A percentile compares a stretch with the other conserved stretches of the same genome.
These are phyloP conservation scores for Poecile atricapillus DNA, from an alignment of 2,113 vertebrate genomes.

Conservation along the genomic window DNA sequence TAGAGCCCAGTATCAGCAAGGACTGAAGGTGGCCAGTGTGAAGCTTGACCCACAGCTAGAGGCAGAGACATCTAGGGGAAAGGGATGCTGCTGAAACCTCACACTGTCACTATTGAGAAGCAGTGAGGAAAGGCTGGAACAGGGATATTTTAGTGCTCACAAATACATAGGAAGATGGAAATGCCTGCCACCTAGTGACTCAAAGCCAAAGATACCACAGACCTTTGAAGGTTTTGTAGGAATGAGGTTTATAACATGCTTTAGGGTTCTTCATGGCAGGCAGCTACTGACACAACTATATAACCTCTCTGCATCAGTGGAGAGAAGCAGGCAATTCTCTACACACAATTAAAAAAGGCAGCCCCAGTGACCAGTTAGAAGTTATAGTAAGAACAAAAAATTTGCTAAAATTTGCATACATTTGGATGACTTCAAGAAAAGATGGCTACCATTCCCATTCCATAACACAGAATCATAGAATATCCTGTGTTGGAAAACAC, in stretches of 20 bases:
- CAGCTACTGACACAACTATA: neutral
- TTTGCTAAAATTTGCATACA: neutral
- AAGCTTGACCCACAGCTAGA: neutral
- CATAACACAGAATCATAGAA: neutral
- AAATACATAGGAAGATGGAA: neutral
- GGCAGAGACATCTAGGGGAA: neutral
- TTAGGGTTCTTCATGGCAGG: neutral
- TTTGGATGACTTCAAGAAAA: neutral
- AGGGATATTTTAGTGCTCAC: neutral
- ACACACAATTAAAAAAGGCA: neutral
- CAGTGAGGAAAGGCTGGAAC: neutral
- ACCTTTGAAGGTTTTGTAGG: neutral
- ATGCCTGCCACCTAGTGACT: constrained; percentile 46
- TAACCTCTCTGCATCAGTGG: neutral
- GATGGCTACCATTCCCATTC: neutral
- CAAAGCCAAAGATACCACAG: neutral
- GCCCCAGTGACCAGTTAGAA: neutral
- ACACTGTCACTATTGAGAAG: neutral
- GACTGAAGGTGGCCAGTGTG: neutral
- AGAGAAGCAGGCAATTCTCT: neutral
- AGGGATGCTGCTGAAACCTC: neutral
- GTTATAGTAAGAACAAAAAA: neutral
- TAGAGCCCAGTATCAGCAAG: neutral
- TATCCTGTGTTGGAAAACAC: neutral
- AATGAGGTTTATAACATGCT: neutral